These are phyloP conservation scores for Platerodrilus igneus DNA, from an alignment of 2,888 invertebrate genomes.

Conservation along the genomic window DNA sequence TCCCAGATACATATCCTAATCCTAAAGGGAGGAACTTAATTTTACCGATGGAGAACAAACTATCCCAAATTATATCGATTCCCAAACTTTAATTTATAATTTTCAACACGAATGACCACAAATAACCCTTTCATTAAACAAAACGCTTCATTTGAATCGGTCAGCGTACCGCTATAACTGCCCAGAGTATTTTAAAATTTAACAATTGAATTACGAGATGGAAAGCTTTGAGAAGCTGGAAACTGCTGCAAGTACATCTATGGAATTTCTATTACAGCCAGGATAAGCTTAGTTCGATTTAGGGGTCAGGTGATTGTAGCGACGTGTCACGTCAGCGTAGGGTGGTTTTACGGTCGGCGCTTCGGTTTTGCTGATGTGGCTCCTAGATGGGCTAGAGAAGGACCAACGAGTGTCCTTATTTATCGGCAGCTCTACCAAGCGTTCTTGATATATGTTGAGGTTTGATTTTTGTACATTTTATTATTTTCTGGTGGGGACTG, in stretches of 20 bases:
- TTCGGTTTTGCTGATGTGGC: conserved; percentile 39
- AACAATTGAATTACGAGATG: no score
- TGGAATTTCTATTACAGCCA: conserved; percentile 19
- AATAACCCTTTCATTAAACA: no score
- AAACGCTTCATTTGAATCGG: no score
- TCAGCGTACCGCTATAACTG: no score
- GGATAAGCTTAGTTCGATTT: conserved; percentile 15
- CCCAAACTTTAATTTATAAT: no score
- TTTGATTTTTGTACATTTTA: conserved; percentile 37
- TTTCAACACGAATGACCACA: no score
- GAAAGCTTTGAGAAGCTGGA: conserved; percentile 16
- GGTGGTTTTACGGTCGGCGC: conserved; percentile 39
- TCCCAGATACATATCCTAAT: no score
- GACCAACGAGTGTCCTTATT: conserved; percentile 38
- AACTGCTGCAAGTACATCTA: conserved; percentile 17
- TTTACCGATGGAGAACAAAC: no score
- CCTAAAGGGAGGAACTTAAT: no score
- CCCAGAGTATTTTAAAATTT: no score
- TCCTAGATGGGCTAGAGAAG: conserved; percentile 35
- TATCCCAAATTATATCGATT: no score
- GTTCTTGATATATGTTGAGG: conserved; percentile 36
- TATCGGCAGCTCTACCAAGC: conserved; percentile 37
- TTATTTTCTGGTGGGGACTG: no score
- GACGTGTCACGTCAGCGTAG: conserved; percentile 33
- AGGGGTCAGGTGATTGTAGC: conserved; percentile 31